Conservation (phyloP, 2,797 vertebrate genomes). For the Triplophysa bombifrons region DNA sequence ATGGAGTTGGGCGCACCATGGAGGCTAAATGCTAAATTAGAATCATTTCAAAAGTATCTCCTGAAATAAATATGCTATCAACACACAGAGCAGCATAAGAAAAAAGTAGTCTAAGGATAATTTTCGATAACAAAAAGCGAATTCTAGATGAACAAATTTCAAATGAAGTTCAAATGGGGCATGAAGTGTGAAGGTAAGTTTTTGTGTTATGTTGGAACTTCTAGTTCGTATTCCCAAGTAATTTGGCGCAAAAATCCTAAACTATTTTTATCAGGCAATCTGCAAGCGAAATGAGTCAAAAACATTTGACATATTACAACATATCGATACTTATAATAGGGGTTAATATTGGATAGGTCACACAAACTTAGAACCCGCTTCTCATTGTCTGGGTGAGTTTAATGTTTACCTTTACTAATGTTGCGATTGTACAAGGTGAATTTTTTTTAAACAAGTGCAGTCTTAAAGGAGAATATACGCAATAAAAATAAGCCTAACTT, state of each 20-base stretch:
- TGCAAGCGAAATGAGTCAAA: background rate
- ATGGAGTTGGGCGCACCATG: slow-evolving; percentile 68
- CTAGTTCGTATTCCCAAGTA: background rate
- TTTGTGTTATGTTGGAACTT: slow-evolving; percentile 13
- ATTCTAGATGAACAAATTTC: background rate
- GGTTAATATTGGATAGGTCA: background rate
- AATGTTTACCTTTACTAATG: background rate
- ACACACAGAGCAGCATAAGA: background rate
- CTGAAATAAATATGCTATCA: slow-evolving; percentile 1
- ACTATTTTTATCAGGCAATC: background rate
- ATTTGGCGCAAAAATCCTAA: background rate
- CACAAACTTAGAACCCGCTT: background rate
- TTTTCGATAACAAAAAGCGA: background rate
- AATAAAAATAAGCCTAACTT: background rate
- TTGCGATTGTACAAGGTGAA: background rate
- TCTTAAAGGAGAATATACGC: background rate
- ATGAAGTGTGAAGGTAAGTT: slow-evolving; percentile 29
- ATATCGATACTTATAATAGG: background rate
- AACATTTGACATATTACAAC: background rate
- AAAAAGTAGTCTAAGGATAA: background rate
- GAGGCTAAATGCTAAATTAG: slow-evolving; percentile 47
- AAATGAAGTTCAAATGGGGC: slow-evolving; percentile 21
- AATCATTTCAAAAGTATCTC: slow-evolving; percentile 26
- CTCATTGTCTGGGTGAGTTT: background rate
- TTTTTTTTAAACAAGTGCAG: background rate